Percentiles rank a stretch among this genome's conserved stretches.
These are phyloP conservation scores for Campoplex nolae DNA, from an alignment of 2,888 invertebrate species.

Conservation along the genomic window DNA sequence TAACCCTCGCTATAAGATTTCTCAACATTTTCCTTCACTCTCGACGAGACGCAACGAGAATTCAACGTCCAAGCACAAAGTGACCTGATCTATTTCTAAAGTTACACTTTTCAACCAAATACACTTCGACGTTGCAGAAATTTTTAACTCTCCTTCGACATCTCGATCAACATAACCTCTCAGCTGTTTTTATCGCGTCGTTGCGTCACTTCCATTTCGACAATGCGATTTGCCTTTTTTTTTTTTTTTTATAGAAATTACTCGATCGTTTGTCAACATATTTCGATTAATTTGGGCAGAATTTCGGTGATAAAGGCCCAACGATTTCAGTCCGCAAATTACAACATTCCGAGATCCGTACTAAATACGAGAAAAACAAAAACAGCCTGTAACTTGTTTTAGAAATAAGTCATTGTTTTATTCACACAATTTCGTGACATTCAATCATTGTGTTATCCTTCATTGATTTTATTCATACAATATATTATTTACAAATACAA, in stretches of 20 bases:
- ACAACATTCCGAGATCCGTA: no score
- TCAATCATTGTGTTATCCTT: not conserved
- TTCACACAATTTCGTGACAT: not conserved
- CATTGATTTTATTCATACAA: not conserved
- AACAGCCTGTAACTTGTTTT: not conserved
- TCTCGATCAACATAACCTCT: not conserved
- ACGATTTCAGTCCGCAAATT: not conserved
- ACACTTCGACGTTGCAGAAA: slow-evolving; percentile 47
- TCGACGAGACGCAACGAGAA: slow-evolving; percentile 43
- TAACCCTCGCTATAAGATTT: slow-evolving; percentile 51
- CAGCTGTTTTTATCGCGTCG: not conserved
- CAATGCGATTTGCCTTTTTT: no score
- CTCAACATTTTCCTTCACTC: slow-evolving; percentile 62
- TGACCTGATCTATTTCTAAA: slow-evolving; percentile 78
- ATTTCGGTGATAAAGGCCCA: no score
- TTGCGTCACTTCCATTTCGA: not conserved
- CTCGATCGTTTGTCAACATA: no score
- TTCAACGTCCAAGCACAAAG: slow-evolving; percentile 70
- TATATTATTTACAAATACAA: not conserved
- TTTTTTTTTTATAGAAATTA: no score
- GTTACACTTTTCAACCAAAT: slow-evolving; percentile 72
- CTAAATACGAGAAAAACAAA: not conserved
- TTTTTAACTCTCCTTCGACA: not conserved
- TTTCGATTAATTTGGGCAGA: no score
- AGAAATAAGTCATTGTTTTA: not conserved